Conservation (phyloP, 2,888 invertebrate genomes). For the Microctonus brassicae region DNA sequence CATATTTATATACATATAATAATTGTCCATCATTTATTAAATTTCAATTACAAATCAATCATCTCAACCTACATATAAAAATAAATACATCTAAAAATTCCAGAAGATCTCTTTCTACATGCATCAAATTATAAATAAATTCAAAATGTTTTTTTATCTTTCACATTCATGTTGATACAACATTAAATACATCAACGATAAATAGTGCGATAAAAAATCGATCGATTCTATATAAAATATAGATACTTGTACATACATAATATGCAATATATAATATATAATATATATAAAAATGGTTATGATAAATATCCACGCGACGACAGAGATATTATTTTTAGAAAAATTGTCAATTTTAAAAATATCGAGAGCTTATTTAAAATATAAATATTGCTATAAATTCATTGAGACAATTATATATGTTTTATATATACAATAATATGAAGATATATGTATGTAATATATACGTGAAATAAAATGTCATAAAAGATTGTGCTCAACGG, state of each 20-base stretch:
- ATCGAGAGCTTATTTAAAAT: not conserved
- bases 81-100: not conserved
- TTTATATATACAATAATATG: not conserved
- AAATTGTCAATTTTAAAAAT: not conserved
- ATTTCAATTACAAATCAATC: not conserved
- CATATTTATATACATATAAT: not conserved
- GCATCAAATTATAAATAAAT: not conserved
- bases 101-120: not conserved
- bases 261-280: too few species aligned
- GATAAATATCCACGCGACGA: not conserved
- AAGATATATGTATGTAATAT: not conserved
- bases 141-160: not conserved
- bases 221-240: not conserved
- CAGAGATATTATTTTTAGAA: not conserved
- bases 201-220: not conserved
- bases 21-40: not conserved
- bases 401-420: not conserved
- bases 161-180: not conserved
- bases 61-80: too few species aligned
- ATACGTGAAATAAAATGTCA: not conserved
- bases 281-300: not conserved
- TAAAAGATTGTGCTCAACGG: not conserved
- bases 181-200: not conserved
- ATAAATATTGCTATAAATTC: not conserved
- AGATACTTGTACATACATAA: not conserved